Percentiles rank a stretch among this genome's conserved stretches.
Conservation (phyloP, 2,113 vertebrate species). For the Lucifuga dentata region DNA sequence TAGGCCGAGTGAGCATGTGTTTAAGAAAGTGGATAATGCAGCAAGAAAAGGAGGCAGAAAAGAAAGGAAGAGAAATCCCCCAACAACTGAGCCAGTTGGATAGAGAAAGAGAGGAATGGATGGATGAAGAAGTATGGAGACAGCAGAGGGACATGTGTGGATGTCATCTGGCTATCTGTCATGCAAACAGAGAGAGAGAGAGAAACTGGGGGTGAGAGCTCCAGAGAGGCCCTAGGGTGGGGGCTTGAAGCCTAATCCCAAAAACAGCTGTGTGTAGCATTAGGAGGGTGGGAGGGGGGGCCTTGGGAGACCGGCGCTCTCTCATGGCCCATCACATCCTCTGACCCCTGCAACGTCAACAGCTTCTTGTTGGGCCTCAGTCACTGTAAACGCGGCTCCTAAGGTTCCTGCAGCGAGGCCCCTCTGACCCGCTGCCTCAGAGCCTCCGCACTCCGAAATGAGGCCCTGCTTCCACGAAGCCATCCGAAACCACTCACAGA, state of each 20-base stretch:
- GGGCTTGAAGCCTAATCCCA: conserved; percentile 75
- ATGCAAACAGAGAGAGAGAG: conserved; percentile 43
- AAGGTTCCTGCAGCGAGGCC: conserved; percentile 7
- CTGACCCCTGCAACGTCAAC: conserved; percentile 64
- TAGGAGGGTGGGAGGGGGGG: conserved; percentile 16
- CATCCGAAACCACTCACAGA: conserved; percentile 15
- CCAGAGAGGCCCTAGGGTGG: conserved; percentile 54
- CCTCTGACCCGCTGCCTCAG: conserved; percentile 12
- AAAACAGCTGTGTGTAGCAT: conserved; percentile 82
- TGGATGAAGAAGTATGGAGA: conserved; percentile 36
- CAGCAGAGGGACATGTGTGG: conserved; percentile 76
- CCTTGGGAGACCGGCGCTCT: conserved; percentile 64
- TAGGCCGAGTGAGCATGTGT: conserved; percentile 30
- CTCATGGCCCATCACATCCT: conserved; percentile 72
- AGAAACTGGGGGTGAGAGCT: conserved; percentile 24
- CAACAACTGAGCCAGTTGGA: conserved; percentile 56
- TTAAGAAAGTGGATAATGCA: conserved; percentile 54
- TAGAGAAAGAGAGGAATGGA: neutral
- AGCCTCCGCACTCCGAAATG: conserved; percentile 12
- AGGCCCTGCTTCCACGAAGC: neutral
- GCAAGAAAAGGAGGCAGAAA: conserved; percentile 45
- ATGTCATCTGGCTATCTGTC: conserved; percentile 83
- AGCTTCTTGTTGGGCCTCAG: conserved; percentile 37
- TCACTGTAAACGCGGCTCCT: conserved; percentile 1
- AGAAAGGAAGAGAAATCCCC: conserved; percentile 62